Base-by-base conservation (phyloP, 2,113 vertebrate genomes). In the Vidua macroura region DNA sequence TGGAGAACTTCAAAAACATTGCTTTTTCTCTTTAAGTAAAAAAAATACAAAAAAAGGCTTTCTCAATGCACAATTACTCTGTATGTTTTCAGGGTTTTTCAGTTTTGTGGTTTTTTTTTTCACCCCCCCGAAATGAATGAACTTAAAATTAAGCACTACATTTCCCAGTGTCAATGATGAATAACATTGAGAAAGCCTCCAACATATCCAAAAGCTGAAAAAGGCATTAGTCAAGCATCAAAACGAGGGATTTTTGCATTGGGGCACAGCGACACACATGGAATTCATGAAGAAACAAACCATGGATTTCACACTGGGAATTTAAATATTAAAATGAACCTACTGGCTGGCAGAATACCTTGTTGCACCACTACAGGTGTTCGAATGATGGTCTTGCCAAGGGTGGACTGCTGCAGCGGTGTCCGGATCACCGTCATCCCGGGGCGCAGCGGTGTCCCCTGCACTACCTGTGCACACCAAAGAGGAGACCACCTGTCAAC, bases 361-460 rank as follows among this genome's bases (percentile, higher is more conserved):
- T 99, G 99, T 55, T 99, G 99, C 75, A 99, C 98, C 96, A 99
- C 97, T 39, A 99, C 98, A 46, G 99, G 99, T 11, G 99, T 98
- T 66, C 98, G 97, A n/a, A 99, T 98, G 90, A 99, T 98, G 15
- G 98, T 97, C 97, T 99, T 99, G 41, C 99, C 99, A 64, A 99
- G 96, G 3, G 98, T 3, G 3, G 98, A 94, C 96, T 99, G 99
- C 92, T 99, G 98, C 74, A 99, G 98, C 1, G 99, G 99, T 4
- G 99, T 97, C 90, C 99, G 97, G 90, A 99, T 99, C 63, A 99
- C 98, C 0, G 99, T 99, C 98, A 99, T 98, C 25, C 99, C 99
- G 51, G 99, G 98, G 39, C 98, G 99, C 64, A 99, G 98, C 66
- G 98, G 98, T 9, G 98, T 96, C 49, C 98, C 98, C 69, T 98